A percentile compares a stretch with the other conserved stretches of the same genome.
Conservation (phyloP, 2,888 invertebrate species). For the Fissipunctia ypsillon region DNA sequence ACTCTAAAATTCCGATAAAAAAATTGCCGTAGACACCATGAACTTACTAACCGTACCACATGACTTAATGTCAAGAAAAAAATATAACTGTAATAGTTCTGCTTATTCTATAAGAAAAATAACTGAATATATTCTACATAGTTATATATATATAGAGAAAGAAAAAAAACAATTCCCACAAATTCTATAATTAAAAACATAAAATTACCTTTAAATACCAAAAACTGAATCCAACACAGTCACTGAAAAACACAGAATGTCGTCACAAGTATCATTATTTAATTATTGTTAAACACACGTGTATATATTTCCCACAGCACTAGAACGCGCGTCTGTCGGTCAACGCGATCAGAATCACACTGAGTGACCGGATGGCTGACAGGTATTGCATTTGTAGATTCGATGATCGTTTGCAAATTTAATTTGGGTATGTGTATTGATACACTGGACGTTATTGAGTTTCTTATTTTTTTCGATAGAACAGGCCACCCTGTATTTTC, state of each 20-base stretch:
- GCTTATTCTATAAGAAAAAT: constrained; percentile 7
- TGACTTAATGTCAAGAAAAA: constrained; percentile 4
- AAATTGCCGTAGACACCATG: neutral
- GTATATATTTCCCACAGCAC: constrained; percentile 26
- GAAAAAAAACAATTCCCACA: constrained; percentile 2
- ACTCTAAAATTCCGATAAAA: neutral
- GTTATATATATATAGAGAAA: too few relatives aligned
- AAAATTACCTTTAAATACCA: constrained; percentile 33
- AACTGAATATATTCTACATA: neutral
- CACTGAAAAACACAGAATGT: constrained; percentile 52
- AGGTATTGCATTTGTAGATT: constrained; percentile 31
- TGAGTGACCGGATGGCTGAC: constrained; percentile 42
- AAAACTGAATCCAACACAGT: constrained; percentile 50
- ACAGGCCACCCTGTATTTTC: too few relatives aligned
- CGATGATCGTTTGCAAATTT: constrained; percentile 49
- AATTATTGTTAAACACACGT: constrained; percentile 31
- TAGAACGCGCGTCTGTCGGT: constrained; percentile 45
- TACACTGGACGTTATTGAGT: neutral
- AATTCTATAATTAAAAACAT: neutral
- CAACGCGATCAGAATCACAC: constrained; percentile 62
- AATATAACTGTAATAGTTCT: neutral
- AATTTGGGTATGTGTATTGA: constrained; percentile 18
- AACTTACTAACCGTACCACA: neutral
- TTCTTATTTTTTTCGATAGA: neutral
- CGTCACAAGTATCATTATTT: constrained; percentile 53